These are phyloP conservation scores for Carlito syrichta DNA, from an alignment of 2,113 vertebrate genomes.

Conservation along the genomic window DNA sequence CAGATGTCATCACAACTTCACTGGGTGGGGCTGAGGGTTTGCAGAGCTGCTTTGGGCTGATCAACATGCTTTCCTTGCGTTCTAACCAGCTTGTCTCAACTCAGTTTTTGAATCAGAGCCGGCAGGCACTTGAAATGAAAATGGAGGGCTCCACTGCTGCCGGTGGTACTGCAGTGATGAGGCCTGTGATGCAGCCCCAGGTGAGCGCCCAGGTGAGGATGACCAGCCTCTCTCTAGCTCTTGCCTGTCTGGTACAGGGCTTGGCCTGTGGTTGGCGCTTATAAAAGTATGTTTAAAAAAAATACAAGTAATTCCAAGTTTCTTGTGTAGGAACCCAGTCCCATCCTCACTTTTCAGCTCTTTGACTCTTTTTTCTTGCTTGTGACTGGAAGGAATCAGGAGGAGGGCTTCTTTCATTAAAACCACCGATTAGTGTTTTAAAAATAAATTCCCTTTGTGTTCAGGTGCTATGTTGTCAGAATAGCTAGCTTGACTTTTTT, in stretches of 20 bases:
- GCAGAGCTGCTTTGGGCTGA: not conserved
- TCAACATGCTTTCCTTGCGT: not conserved
- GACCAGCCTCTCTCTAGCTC: fast-evolving
- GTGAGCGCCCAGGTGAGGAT: conserved; percentile 85
- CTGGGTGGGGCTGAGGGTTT: not conserved
- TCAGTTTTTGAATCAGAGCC: conserved; percentile 96
- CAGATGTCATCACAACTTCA: not conserved
- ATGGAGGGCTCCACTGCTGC: conserved; percentile 87
- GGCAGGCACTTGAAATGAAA: conserved; percentile 91
- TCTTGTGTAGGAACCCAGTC: not conserved
- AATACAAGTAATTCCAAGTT: not conserved
- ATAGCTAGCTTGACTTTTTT: not conserved
- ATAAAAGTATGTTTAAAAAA: not conserved
- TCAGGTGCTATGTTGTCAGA: not conserved
- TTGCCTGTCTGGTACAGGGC: not conserved
- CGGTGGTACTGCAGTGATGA: conserved; percentile 85
- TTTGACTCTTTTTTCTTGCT: not conserved
- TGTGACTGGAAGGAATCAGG: not conserved
- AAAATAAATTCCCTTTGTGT: not conserved
- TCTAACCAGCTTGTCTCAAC: conserved; percentile 49
- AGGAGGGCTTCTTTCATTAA: not conserved
- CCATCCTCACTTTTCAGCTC: not conserved
- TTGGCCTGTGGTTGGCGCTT: not conserved
- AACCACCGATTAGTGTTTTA: not conserved
- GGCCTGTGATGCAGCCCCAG: conserved; percentile 89